These are phyloP conservation scores for Ecliptopera silaceata DNA, from an alignment of 2,888 invertebrate genomes.

Conservation along the genomic window DNA sequence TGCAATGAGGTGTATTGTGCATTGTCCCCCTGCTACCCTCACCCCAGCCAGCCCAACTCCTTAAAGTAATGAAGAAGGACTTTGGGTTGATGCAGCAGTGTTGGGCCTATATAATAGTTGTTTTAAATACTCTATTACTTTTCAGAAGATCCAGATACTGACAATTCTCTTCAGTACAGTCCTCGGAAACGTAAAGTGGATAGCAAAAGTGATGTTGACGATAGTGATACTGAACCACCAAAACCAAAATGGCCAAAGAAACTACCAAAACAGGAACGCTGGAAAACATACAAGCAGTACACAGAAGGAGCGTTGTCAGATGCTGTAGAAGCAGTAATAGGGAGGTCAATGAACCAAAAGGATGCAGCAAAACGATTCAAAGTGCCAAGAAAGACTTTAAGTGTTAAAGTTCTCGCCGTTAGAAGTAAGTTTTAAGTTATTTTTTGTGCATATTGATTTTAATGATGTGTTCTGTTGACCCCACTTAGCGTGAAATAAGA, in stretches of 20 bases:
- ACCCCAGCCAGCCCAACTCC: no score
- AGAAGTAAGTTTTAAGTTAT: conserved; percentile 16
- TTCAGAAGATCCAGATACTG: conserved; percentile 1
- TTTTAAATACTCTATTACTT: no score
- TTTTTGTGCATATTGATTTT: no score
- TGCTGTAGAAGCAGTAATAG: conserved; percentile 44
- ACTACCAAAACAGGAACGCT: conserved; percentile 34
- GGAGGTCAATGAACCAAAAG: conserved; percentile 27
- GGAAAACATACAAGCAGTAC: conserved; percentile 53
- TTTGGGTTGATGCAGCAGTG: no score
- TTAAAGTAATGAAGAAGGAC: no score
- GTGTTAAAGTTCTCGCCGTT: conserved; percentile 29
- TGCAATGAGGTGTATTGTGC: no score
- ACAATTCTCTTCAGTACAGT: not conserved
- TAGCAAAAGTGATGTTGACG: not conserved
- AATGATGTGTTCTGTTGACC: no score
- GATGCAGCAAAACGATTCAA: conserved; percentile 47
- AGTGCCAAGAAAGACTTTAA: conserved; percentile 56
- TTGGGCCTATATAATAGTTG: no score
- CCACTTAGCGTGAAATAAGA: no score
- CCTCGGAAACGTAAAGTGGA: conserved; percentile 1
- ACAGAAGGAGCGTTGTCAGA: conserved; percentile 40
- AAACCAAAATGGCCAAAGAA: conserved; percentile 42
- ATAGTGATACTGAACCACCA: not conserved
- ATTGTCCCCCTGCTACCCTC: no score